A percentile compares a stretch with the other conserved stretches of the same genome.
These are phyloP conservation scores for Arctopsyche grandis DNA, from an alignment of 1,140 invertebrate genomes.

Conservation along the genomic window DNA sequence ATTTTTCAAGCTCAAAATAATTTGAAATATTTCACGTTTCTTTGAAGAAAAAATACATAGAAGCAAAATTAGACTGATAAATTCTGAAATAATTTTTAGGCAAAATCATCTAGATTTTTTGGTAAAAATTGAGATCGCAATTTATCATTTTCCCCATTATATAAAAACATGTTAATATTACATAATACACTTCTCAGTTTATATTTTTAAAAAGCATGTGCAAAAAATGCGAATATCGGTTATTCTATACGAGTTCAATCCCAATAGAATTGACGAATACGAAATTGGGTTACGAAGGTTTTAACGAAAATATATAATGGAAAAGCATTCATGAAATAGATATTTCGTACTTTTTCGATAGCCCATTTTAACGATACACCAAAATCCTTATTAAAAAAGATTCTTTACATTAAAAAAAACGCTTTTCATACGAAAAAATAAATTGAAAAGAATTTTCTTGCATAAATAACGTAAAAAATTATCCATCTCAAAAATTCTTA, in stretches of 20 bases:
- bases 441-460: background rate
- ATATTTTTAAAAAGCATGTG: background rate
- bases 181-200: too few relatives aligned
- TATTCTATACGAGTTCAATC: constrained; percentile 24
- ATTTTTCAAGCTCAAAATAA: too few relatives aligned
- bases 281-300: constrained; percentile 18
- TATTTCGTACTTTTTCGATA: too few relatives aligned
- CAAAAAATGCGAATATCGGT: background rate
- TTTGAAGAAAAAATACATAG: background rate
- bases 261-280: constrained; percentile 20
- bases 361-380: too few relatives aligned
- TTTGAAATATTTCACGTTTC: too few relatives aligned
- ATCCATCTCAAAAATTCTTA: background rate
- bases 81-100: background rate
- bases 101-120: too few relatives aligned
- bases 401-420: too few relatives aligned
- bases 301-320: background rate
- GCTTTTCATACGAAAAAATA: too few relatives aligned
- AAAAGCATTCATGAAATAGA: background rate
- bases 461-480: background rate
- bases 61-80: background rate
- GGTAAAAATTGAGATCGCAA: too few relatives aligned
- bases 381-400: too few relatives aligned
- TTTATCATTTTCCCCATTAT: too few relatives aligned
- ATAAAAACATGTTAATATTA: too few relatives aligned